A percentile compares a stretch with the other conserved stretches of the same genome.
Conservation (phyloP, 2,888 invertebrate species). For the Drosophila helvetica region DNA sequence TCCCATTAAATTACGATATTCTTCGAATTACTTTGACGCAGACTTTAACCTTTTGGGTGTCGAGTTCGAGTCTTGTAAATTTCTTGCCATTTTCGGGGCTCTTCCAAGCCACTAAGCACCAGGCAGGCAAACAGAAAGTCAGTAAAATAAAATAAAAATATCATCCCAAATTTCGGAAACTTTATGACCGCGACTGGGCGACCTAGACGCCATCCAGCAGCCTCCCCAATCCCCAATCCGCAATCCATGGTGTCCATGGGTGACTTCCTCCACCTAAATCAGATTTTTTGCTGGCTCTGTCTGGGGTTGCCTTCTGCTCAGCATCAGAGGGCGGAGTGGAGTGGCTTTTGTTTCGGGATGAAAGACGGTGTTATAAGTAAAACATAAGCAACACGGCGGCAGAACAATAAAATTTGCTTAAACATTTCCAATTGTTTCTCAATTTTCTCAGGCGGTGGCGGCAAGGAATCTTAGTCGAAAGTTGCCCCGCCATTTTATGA, state of each 20-base stretch:
- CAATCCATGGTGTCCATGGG: conserved; percentile 10
- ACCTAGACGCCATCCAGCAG: conserved; percentile 31
- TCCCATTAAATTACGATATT: conserved; percentile 41
- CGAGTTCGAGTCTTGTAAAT: conserved; percentile 6
- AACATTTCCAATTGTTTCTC: conserved; percentile 74
- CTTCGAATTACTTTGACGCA: conserved; percentile 22
- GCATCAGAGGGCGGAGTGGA: not conserved
- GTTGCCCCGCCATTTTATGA: conserved; percentile 67
- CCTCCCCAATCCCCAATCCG: conserved; percentile 7
- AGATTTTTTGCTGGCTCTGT: not conserved
- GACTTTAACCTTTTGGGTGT: conserved; percentile 30
- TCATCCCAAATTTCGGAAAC: conserved; percentile 51
- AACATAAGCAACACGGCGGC: conserved; percentile 32
- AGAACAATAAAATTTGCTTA: conserved; percentile 65
- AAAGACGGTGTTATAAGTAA: conserved; percentile 39
- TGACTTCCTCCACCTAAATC: conserved; percentile 21
- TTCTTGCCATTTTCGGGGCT: not conserved
- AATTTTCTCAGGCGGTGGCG: conserved; percentile 53
- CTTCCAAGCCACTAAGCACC: conserved; percentile 40
- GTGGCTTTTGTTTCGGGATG: not conserved
- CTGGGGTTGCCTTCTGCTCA: conserved; percentile 30
- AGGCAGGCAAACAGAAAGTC: conserved; percentile 25
- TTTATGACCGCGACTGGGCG: conserved; percentile 44
- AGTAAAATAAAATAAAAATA: conserved; percentile 40
- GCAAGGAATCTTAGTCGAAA: conserved; percentile 45